Evolutionary conservation across 2,888 invertebrate species (phyloP).

Genomic region (Thecocarcelia acutangulata): DNA sequence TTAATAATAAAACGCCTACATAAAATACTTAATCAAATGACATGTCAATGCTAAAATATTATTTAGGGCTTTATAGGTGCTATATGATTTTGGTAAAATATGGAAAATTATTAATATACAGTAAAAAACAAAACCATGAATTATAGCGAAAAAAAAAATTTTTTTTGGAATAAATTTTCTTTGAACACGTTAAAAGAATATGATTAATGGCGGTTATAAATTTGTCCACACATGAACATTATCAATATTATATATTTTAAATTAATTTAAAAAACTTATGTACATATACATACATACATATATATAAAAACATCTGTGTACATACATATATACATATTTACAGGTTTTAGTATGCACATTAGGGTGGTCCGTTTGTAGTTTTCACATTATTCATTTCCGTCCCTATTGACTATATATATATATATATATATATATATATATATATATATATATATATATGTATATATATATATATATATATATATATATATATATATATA

Average conservation of each 20-base stretch:
- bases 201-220: slow-evolving; percentile 57
- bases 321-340: no score
- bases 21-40: slow-evolving; percentile 46
- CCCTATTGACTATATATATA: no score
- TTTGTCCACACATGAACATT: slow-evolving; percentile 20
- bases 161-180: slow-evolving; percentile 9
- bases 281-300: no score
- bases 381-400: no score
- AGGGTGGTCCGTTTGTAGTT: no score
- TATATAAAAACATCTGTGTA: no score
- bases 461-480: no score
- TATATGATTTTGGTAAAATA: slow-evolving; percentile 16
- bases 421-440: no score
- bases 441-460: no score
- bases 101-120: slow-evolving; percentile 32
- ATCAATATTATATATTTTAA: slow-evolving; percentile 23
- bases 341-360: no score
- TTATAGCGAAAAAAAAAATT: background rate
- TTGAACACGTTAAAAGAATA: slow-evolving; percentile 18
- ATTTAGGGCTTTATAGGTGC: slow-evolving; percentile 15
- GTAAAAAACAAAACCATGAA: slow-evolving; percentile 27
- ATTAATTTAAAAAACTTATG: slow-evolving; percentile 4
- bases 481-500: no score
- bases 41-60: slow-evolving; percentile 42
- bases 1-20: slow-evolving; percentile 38